These are phyloP conservation scores for Trichopoda pennipes DNA, from an alignment of 2,888 invertebrate species.

Conservation along the genomic window DNA sequence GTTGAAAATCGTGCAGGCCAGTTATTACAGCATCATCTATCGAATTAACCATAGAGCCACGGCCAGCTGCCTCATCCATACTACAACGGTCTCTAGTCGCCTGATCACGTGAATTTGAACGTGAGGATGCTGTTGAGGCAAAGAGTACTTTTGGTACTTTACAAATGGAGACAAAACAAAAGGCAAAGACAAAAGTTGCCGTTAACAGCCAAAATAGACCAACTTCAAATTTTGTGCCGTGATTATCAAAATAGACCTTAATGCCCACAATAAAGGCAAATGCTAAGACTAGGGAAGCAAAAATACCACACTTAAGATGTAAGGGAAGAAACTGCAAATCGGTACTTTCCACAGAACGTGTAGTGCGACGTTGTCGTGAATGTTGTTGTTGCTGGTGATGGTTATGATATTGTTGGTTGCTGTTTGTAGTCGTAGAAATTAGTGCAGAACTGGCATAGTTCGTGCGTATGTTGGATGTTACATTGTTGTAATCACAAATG, in stretches of 20 bases:
- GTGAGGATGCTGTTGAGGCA: constrained; percentile 69
- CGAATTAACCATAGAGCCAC: constrained; percentile 68
- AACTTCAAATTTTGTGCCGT: constrained; percentile 84
- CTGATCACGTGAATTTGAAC: constrained; percentile 70
- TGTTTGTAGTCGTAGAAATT: constrained; percentile 44
- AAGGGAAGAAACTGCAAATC: constrained; percentile 79
- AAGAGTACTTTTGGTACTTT: constrained; percentile 81
- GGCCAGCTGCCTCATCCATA: constrained; percentile 68
- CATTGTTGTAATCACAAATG: constrained; percentile 53
- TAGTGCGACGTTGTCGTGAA: constrained; percentile 50
- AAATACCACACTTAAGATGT: constrained; percentile 86
- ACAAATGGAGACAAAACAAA: constrained; percentile 85
- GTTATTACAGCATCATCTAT: constrained; percentile 70
- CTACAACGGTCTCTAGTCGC: constrained; percentile 61
- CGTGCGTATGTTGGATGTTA: constrained; percentile 37
- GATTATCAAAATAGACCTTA: constrained; percentile 87
- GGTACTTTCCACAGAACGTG: constrained; percentile 71
- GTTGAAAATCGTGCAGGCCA: constrained; percentile 58
- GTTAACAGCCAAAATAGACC: constrained; percentile 85
- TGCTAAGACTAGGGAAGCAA: constrained; percentile 86
- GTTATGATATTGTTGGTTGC: constrained; percentile 36
- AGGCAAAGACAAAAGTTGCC: constrained; percentile 84
- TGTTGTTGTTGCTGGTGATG: constrained; percentile 36
- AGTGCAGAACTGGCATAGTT: constrained; percentile 57
- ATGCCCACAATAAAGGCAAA: constrained; percentile 87